phyloP scores from a whole-genome alignment of 2,113 vertebrate species.

The Gnathonemus longibarbis region DNA sequence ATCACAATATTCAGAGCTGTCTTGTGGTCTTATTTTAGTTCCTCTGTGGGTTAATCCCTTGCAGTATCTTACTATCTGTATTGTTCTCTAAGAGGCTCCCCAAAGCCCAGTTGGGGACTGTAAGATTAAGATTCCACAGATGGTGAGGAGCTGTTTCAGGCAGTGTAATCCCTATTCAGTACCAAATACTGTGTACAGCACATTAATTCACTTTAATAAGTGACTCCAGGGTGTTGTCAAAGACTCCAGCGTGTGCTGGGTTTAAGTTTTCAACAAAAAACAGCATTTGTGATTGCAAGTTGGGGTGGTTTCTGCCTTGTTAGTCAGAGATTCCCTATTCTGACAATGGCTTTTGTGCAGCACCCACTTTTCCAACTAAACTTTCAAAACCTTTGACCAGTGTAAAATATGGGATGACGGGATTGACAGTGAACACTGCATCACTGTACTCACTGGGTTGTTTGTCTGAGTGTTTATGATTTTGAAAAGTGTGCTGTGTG shows the following conservation, averaged over 20 bases:
- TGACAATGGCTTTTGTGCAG: neutral
- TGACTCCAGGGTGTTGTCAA: slow-evolving; percentile 13
- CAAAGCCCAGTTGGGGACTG: neutral
- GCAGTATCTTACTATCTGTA: slow-evolving; percentile 11
- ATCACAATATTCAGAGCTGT: neutral
- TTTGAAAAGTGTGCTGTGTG: neutral
- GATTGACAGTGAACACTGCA: neutral
- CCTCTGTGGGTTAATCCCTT: slow-evolving; percentile 12
- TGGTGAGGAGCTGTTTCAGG: slow-evolving; percentile 5
- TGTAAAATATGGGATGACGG: neutral
- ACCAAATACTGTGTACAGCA: neutral
- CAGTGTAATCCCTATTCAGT: slow-evolving; percentile 7
- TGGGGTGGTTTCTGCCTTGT: neutral
- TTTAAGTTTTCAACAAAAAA: slow-evolving; percentile 5
- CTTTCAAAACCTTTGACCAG: neutral
- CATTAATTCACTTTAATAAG: slow-evolving; percentile 11
- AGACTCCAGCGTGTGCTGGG: slow-evolving; percentile 3
- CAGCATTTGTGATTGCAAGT: neutral
- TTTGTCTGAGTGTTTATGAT: neutral
- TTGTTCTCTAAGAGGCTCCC: slow-evolving; percentile 19
- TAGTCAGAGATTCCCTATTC: neutral
- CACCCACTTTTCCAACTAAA: neutral
- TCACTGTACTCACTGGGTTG: neutral
- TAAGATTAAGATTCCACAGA: slow-evolving; percentile 14
- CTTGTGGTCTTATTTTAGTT: slow-evolving; percentile 1